Base-by-base conservation (phyloP, 2,888 invertebrate genomes). In the Oxyteleia sp. region DNA sequence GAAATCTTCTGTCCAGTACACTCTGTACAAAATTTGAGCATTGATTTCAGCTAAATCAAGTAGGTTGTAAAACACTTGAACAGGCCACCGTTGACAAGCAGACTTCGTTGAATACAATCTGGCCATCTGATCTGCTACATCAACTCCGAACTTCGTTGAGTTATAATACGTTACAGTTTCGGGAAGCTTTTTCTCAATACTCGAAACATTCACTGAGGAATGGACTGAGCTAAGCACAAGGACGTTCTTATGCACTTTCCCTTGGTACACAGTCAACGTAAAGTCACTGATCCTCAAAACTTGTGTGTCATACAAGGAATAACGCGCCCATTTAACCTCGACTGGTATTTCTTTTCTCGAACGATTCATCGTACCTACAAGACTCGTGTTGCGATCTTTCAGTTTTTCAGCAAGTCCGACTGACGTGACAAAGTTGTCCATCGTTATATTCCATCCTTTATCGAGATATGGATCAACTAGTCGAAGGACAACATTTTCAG, bases 81-180 rank as follows among this genome's bases (percentile, higher is more conserved):
- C 47, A n/a, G 55, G 45, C 57, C 57, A 69, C 32, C 45, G 55
- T 45, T 57, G 55, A 57, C 32, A 57, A 32, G 69, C 57, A 45
- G 8, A 15, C 45, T 69, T 69, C 1, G 45, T 69, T 1, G 29
- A 41, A 45, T 53, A 43, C 16, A 3, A 13, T 23, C 68, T 41
- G 15, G 55, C 53, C 68, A 68, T 68, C 43, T 68, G 55, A 55
- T 53, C 55, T 8, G 69, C 45, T 45, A 69, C 35, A 26, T 57
- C 69, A 11, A 69, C 32, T 57, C 57, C 69, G 7, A 43, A 69
- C 29, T 69, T 69, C 0, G 45, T 87, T 2, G 55, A 85, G 55
- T 86, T 88, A 83, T 88, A 88, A 87, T 86, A 87, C 16, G 51
- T 51, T 23, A 86, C 68, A 85, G 87, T 85, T 80, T 89, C 86